Evolutionary conservation across 2,888 invertebrate species (phyloP).

Genomic region (Napeogenes sylphis): DNA sequence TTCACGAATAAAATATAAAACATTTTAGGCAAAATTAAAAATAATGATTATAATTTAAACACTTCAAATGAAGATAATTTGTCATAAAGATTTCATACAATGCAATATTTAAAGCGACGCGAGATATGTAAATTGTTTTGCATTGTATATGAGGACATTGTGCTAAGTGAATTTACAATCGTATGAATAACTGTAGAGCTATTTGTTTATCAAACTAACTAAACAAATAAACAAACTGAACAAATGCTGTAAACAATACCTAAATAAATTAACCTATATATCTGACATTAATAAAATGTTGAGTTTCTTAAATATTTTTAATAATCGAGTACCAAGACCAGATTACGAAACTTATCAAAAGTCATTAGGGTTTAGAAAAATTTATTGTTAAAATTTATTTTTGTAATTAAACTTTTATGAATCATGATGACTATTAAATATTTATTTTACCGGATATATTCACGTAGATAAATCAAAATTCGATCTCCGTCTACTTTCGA

Average conservation of each 20-base stretch:
- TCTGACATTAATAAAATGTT: neutral
- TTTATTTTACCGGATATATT: neutral
- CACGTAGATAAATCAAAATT: no score
- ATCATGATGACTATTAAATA: no score
- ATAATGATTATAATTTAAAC: no score
- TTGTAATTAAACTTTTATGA: neutral
- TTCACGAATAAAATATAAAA: no score
- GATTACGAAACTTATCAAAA: no score
- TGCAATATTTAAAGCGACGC: conserved; percentile 4
- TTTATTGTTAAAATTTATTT: no score
- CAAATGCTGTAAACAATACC: neutral
- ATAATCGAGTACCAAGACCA: neutral
- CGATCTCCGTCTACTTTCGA: no score
- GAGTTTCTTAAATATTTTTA: neutral
- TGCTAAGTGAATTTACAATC: conserved; percentile 23
- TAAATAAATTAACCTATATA: neutral
- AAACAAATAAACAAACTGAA: neutral
- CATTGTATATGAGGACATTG: conserved; percentile 24
- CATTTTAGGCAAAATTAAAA: no score
- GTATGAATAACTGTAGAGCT: conserved; percentile 36
- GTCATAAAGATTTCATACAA: neutral
- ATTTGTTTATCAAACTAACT: conserved; percentile 46
- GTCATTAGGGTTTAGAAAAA: neutral
- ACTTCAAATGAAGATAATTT: no score
- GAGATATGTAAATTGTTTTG: conserved; percentile 21